phyloP scores from a whole-genome alignment of 2,797 vertebrate genomes.

The Staurois parvus region DNA sequence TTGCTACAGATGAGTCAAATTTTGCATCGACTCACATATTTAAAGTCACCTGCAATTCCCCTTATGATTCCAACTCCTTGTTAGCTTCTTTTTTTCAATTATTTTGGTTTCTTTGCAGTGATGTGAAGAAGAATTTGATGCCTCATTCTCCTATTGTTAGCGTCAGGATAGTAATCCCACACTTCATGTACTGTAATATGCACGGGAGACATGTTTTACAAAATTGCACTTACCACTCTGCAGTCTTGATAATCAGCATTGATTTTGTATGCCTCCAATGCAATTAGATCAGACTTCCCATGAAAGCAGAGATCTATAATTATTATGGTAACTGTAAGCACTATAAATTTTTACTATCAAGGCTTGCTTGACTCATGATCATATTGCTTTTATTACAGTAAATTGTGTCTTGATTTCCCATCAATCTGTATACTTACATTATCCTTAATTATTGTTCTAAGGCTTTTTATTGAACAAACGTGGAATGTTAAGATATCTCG shows the following conservation, averaged over 20 bases:
- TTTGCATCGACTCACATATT: too few species aligned
- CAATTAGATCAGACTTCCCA: slow-evolving; percentile 52
- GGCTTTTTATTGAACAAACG: background rate
- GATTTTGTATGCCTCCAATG: slow-evolving; percentile 46
- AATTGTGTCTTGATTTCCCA: slow-evolving; percentile 38
- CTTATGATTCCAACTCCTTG: background rate
- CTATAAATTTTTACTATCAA: slow-evolving; percentile 39
- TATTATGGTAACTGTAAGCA: slow-evolving; percentile 54
- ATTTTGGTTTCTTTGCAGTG: background rate
- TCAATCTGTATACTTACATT: background rate
- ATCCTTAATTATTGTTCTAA: background rate
- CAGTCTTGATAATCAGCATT: slow-evolving; percentile 54
- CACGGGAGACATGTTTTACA: slow-evolving; percentile 3
- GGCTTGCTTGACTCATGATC: slow-evolving; percentile 24
- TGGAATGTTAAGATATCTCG: background rate
- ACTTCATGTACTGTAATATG: slow-evolving; percentile 1
- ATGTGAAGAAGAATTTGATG: background rate
- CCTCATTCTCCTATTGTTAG: background rate
- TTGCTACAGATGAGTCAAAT: too few species aligned
- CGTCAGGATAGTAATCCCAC: background rate
- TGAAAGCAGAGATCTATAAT: slow-evolving; percentile 52
- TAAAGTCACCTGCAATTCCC: too few species aligned
- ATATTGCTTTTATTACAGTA: slow-evolving; percentile 37
- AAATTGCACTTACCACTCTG: slow-evolving; percentile 22
- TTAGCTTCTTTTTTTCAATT: background rate